A percentile compares a stretch with the other conserved stretches of the same genome.
phyloP scores from a whole-genome alignment of 2,888 invertebrate species.

The Rhagium mordax region DNA sequence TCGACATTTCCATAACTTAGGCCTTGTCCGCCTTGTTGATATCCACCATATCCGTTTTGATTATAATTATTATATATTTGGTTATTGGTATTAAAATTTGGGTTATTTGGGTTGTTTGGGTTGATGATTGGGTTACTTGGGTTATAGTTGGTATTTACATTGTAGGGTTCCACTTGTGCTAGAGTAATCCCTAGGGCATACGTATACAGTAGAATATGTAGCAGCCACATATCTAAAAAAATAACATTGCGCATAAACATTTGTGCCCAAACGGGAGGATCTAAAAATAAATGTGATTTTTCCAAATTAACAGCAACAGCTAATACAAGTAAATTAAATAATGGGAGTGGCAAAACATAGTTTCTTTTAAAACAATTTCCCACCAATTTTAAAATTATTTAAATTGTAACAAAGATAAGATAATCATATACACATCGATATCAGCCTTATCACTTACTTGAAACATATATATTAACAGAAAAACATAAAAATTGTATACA shows the following conservation, averaged over 20 bases:
- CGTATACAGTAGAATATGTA: conserved; percentile 43
- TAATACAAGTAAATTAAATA: conserved; percentile 4
- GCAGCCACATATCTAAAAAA: conserved; percentile 49
- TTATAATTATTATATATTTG: conserved; percentile 42
- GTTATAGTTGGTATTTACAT: conserved; percentile 40
- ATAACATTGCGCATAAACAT: not conserved
- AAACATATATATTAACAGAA: conserved; percentile 20
- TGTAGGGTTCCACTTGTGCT: conserved; percentile 48
- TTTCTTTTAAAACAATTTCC: not conserved
- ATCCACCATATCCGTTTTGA: conserved; percentile 38
- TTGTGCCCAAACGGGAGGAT: not conserved
- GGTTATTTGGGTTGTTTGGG: conserved; percentile 46
- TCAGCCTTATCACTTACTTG: conserved; percentile 14
- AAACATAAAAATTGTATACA: conserved; percentile 8
- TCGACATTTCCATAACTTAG: conserved; percentile 59
- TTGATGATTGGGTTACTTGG: conserved; percentile 46
- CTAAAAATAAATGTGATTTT: conserved; percentile 1
- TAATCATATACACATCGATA: not conserved
- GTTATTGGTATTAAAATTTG: conserved; percentile 43
- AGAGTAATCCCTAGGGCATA: conserved; percentile 37
- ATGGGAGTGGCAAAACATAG: conserved; percentile 19
- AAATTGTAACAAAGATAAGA: not conserved
- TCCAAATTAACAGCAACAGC: not conserved
- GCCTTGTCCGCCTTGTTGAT: conserved; percentile 44
- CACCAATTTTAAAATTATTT: conserved; percentile 9